Evolutionary conservation across 2,888 invertebrate species (phyloP).

Genomic region (Athalia circularis): DNA sequence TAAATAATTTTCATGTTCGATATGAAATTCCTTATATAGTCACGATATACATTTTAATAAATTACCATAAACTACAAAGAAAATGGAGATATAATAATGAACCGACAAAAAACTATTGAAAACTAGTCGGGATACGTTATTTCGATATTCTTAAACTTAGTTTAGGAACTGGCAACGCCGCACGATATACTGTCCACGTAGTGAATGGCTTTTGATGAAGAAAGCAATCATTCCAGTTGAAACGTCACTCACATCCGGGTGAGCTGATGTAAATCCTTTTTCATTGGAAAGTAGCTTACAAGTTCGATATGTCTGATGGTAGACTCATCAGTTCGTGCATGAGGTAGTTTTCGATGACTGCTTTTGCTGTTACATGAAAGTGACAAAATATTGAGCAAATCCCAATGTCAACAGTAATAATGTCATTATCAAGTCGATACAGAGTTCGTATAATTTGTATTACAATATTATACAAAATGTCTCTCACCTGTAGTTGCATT

Average conservation of each 20-base stretch:
- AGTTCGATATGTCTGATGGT: slow-evolving; percentile 58
- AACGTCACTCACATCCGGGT: neutral
- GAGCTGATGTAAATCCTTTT: neutral
- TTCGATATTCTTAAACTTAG: slow-evolving; percentile 5
- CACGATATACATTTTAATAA: slow-evolving; percentile 41
- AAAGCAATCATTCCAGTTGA: neutral
- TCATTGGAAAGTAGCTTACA: neutral
- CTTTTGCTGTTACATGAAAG: slow-evolving; percentile 80
- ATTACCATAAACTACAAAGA: slow-evolving; percentile 32
- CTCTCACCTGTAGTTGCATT: slow-evolving; percentile 71
- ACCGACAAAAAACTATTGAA: slow-evolving; percentile 13
- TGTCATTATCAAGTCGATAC: slow-evolving; percentile 19
- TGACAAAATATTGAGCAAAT: slow-evolving; percentile 28
- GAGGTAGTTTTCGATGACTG: slow-evolving; percentile 85
- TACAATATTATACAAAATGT: neutral
- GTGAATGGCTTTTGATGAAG: neutral
- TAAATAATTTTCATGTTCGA: slow-evolving; percentile 36
- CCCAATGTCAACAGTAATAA: neutral
- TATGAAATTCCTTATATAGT: slow-evolving; percentile 39
- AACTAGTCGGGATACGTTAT: slow-evolving; percentile 29
- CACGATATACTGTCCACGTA: neutral
- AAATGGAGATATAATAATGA: neutral
- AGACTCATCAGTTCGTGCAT: slow-evolving; percentile 74
- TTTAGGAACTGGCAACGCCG: neutral
- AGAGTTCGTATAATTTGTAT: too few species aligned